Percentiles rank a stretch among this genome's conserved stretches.
phyloP scores from a whole-genome alignment of 37 sponge, comb jelly and placozoan genomes.

The Chondrosia reniformis region DNA sequence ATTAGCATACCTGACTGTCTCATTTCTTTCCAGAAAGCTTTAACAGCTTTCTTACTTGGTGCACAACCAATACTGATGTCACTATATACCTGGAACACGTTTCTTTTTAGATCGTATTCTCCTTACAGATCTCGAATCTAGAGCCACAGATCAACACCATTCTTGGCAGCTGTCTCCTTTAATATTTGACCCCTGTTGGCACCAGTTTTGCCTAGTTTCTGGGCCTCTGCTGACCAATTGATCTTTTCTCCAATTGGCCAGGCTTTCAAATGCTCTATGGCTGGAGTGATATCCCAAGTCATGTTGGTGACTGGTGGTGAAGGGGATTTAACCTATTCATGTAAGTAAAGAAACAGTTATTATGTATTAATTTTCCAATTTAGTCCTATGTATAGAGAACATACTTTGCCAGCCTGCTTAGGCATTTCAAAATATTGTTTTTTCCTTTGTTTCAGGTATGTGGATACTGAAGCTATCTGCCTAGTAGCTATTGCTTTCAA shows the following conservation, averaged over 20 bases:
- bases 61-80: not conserved
- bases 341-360: too few species aligned
- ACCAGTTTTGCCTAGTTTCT: not conserved
- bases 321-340: not conserved
- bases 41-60: not conserved
- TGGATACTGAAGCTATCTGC: not conserved
- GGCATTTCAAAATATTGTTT: not conserved
- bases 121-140: not conserved
- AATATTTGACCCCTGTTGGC: slow-evolving; percentile 14
- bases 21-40: not conserved
- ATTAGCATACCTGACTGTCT: not conserved
- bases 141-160: not conserved
- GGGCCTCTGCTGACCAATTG: slow-evolving; percentile 10
- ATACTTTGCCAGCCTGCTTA: not conserved
- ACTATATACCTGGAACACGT: not conserved
- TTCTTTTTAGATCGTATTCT: not conserved
- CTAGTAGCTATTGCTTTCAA: not conserved
- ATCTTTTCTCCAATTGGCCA: not conserved
- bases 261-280: not conserved
- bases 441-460: not conserved
- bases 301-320: not conserved
- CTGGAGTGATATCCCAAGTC: slow-evolving; percentile 11
- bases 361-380: too few species aligned
- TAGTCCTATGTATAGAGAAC: not conserved
- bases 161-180: slow-evolving; percentile 9